phyloP scores from a whole-genome alignment of 2,797 vertebrate genomes.

The Poecile montanus region DNA sequence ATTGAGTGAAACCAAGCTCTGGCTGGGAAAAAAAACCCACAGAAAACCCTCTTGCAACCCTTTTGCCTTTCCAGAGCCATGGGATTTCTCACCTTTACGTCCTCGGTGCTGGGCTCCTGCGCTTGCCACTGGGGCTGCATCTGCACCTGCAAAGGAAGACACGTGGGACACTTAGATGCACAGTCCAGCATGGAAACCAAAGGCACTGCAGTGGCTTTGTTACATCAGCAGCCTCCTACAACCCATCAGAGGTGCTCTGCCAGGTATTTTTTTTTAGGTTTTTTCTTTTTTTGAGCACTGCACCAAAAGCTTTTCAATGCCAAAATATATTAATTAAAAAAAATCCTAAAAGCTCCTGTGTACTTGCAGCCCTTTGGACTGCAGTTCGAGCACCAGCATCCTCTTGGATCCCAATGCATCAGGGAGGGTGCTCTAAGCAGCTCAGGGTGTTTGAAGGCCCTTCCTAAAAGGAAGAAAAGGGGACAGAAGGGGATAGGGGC shows the following conservation, averaged over 20 bases:
- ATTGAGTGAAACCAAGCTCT: background rate
- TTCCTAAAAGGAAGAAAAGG: background rate
- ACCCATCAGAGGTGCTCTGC: background rate
- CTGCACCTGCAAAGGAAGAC: constrained; percentile 37
- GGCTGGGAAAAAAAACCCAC: background rate
- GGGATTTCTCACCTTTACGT: background rate
- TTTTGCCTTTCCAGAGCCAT: background rate
- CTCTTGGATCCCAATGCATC: background rate
- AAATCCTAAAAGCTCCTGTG: background rate
- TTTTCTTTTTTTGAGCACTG: background rate
- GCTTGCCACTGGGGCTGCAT: constrained; percentile 38
- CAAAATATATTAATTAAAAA: background rate
- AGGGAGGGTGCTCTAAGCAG: background rate
- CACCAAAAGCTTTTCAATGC: background rate
- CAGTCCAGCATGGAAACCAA: background rate
- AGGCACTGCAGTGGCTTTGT: background rate
- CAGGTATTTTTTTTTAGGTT: background rate
- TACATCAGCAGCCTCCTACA: background rate
- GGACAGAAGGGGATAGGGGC: background rate
- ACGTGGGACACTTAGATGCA: background rate
- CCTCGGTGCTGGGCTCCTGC: background rate
- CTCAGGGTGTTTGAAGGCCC: background rate
- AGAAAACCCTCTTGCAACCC: background rate
- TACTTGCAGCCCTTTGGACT: background rate
- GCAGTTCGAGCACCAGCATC: background rate